phyloP scores from a whole-genome alignment of 2,888 invertebrate genomes.

The Tipula lateralis region DNA sequence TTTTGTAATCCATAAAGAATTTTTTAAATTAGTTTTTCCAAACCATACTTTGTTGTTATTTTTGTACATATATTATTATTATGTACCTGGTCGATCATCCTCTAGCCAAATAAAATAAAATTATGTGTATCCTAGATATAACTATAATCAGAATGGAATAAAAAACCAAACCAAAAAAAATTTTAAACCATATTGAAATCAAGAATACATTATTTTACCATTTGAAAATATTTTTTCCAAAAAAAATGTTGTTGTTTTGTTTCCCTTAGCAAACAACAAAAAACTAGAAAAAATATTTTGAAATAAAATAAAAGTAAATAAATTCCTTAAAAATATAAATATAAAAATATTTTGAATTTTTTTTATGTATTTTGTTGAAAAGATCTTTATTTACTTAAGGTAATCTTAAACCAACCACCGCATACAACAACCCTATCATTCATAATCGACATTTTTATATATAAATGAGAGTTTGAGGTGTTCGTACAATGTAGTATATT shows the following conservation, averaged over 20 bases:
- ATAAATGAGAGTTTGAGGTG: too few relatives aligned
- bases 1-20: background rate
- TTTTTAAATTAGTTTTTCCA: background rate
- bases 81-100: background rate
- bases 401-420: background rate
- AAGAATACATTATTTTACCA: background rate
- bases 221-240: background rate
- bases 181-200: background rate
- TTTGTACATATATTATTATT: background rate
- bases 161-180: background rate
- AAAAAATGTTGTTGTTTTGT: background rate
- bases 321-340: background rate
- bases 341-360: background rate
- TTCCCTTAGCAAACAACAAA: background rate
- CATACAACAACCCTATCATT: background rate
- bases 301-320: background rate
- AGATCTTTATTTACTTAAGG: background rate
- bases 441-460: background rate
- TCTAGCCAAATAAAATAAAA: background rate
- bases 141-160: too few relatives aligned
- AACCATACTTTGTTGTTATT: background rate
- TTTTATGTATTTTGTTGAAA: background rate
- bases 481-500: too few relatives aligned
- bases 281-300: background rate
- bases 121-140: background rate